Evolutionary conservation across 2,797 vertebrate genomes (phyloP).

Genomic region (Amblyopsis hoosieri): DNA sequence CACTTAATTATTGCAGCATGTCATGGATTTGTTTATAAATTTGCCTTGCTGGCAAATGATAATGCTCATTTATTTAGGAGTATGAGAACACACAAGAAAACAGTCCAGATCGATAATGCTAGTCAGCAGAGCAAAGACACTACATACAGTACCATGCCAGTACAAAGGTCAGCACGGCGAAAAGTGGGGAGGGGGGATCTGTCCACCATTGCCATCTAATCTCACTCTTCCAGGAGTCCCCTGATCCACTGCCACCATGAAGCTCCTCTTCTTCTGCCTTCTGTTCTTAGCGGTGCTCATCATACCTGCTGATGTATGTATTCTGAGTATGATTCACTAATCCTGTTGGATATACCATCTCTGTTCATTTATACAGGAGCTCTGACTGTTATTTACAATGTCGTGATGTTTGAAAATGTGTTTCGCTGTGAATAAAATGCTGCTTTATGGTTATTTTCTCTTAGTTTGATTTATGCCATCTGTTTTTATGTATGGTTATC

Average conservation of each 20-base stretch:
- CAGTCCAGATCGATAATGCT: slow-evolving; percentile 45
- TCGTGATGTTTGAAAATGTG: slow-evolving; percentile 3
- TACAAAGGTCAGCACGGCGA: slow-evolving; percentile 60
- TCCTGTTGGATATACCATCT: background rate
- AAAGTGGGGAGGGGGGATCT: slow-evolving; percentile 24
- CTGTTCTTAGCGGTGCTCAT: slow-evolving; percentile 65
- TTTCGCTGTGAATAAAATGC: slow-evolving; percentile 30
- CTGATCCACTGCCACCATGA: slow-evolving; percentile 67
- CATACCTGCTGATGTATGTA: slow-evolving; percentile 73
- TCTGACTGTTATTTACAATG: slow-evolving; percentile 5
- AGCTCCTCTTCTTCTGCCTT: slow-evolving; percentile 65
- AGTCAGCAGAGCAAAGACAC: slow-evolving; percentile 20
- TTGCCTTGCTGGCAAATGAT: no score
- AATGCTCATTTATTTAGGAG: no score
- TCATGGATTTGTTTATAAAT: no score
- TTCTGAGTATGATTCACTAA: slow-evolving; percentile 6
- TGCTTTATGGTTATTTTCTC: background rate
- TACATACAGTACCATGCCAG: slow-evolving; percentile 19
- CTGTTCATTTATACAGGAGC: background rate
- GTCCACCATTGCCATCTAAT: slow-evolving; percentile 23
- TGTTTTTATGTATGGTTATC: background rate
- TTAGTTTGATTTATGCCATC: background rate
- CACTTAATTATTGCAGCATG: no score
- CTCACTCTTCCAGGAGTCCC: slow-evolving; percentile 37
- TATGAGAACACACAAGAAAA: background rate